Conservation (phyloP, 1,140 invertebrate species). For the Cotesia typhae region DNA sequence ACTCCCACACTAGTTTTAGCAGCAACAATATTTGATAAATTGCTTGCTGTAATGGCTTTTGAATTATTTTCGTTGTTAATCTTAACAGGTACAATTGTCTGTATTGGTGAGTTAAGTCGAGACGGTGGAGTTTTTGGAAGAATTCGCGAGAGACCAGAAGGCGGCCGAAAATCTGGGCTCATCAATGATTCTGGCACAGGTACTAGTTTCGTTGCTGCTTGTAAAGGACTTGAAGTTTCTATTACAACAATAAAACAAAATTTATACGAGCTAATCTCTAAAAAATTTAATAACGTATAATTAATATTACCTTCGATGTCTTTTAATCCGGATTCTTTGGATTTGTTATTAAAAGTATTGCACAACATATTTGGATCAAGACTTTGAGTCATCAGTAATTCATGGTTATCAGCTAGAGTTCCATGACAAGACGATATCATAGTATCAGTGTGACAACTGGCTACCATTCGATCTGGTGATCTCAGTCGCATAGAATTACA, state of each 20-base stretch:
- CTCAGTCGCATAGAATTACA: constrained; percentile 64
- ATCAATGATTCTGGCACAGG: constrained; percentile 86
- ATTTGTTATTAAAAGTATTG: constrained; percentile 53
- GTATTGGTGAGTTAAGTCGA: constrained; percentile 57
- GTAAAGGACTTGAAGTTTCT: constrained; percentile 71
- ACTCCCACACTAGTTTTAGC: constrained; percentile 49
- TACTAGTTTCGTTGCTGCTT: constrained; percentile 83
- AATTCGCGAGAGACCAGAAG: constrained; percentile 57
- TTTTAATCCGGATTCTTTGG: constrained; percentile 45
- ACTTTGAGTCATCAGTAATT: constrained; percentile 72
- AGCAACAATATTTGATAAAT: constrained; percentile 52
- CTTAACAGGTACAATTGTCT: constrained; percentile 55
- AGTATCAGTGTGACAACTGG: constrained; percentile 71
- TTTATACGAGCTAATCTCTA: neutral
- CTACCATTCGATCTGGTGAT: constrained; percentile 77
- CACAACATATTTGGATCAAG: constrained; percentile 68
- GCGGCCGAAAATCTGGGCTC: constrained; percentile 80
- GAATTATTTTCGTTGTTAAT: constrained; percentile 44
- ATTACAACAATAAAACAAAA: constrained; percentile 32
- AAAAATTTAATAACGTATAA: neutral
- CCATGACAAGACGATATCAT: constrained; percentile 59
- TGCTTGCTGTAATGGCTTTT: constrained; percentile 54
- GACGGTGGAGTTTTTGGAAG: constrained; percentile 56
- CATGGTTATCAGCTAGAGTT: constrained; percentile 52
- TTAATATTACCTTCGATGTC: constrained; percentile 52